phyloP scores from a whole-genome alignment of 2,888 invertebrate genomes.

The Hydrotaea diabolus region DNA sequence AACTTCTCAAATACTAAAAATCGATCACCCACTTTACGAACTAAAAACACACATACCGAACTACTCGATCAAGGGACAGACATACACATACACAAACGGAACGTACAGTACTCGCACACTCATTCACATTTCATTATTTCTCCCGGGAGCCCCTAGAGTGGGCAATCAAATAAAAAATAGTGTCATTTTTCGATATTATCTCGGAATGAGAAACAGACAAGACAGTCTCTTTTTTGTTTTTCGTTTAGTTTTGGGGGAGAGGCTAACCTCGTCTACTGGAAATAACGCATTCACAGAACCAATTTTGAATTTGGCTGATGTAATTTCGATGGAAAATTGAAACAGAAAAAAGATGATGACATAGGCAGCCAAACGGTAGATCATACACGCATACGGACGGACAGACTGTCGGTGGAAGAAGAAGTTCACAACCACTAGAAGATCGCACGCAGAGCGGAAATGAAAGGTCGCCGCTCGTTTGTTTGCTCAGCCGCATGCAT shows the following conservation, averaged over 20 bases:
- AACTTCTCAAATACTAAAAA: too few relatives aligned
- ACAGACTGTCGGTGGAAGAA: neutral
- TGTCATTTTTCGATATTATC: slow-evolving; percentile 24
- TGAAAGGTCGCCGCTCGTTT: neutral
- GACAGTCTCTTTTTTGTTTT: neutral
- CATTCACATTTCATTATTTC: neutral
- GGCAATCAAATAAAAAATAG: neutral
- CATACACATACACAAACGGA: too few relatives aligned
- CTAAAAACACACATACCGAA: too few relatives aligned
- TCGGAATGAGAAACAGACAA: neutral
- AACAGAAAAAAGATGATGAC: slow-evolving; percentile 33
- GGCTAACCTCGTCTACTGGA: neutral
- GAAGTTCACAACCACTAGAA: neutral
- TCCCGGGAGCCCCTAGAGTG: neutral
- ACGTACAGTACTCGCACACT: neutral
- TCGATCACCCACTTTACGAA: too few relatives aligned
- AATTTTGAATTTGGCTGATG: slow-evolving; percentile 59
- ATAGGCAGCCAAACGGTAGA: slow-evolving; percentile 31
- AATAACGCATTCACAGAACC: slow-evolving; percentile 18
- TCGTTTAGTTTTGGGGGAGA: neutral
- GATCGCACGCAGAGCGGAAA: slow-evolving; percentile 53
- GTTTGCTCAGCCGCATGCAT: neutral
- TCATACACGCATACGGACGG: slow-evolving; percentile 3
- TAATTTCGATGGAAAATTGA: slow-evolving; percentile 57
- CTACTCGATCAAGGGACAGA: too few relatives aligned